phyloP scores from a whole-genome alignment of 1,140 invertebrate species.

The Diorhabda sublineata region DNA sequence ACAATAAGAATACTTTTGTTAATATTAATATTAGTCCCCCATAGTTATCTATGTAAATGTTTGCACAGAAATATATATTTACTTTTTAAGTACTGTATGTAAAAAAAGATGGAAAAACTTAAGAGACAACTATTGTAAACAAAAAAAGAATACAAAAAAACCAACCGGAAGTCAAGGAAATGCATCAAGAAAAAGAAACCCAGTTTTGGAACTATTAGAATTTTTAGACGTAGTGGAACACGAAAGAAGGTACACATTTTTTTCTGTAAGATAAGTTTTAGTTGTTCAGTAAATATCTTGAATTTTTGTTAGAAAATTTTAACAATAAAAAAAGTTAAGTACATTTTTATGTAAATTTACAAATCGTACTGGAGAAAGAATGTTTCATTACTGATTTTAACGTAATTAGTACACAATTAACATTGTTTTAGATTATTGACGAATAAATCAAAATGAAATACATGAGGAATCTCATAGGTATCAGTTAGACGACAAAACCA shows the following conservation, averaged over 20 bases:
- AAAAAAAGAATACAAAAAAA: conserved; percentile 11
- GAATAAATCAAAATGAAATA: too few species aligned
- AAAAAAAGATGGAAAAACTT: conserved; percentile 23
- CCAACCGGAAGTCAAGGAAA: background rate
- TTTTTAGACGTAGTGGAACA: conserved; percentile 5
- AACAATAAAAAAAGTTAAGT: background rate
- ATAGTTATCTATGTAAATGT: background rate
- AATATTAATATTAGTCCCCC: background rate
- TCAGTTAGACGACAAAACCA: too few species aligned
- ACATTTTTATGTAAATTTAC: background rate
- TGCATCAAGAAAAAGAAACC: conserved; percentile 6
- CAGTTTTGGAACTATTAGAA: background rate
- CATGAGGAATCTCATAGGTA: too few species aligned
- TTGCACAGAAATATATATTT: background rate
- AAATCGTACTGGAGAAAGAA: background rate
- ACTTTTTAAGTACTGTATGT: conserved; percentile 14
- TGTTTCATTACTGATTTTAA: too few species aligned
- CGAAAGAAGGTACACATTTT: conserved; percentile 6
- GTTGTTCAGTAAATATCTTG: background rate
- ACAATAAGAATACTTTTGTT: conserved; percentile 17
- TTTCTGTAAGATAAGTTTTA: background rate
- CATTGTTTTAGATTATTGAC: too few species aligned
- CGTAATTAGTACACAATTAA: too few species aligned
- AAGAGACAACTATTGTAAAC: conserved; percentile 10
- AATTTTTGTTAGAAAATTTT: background rate